A percentile compares a stretch with the other conserved stretches of the same genome.
These are phyloP conservation scores for Eilema depressum DNA, from an alignment of 2,888 invertebrate genomes.

Conservation along the genomic window DNA sequence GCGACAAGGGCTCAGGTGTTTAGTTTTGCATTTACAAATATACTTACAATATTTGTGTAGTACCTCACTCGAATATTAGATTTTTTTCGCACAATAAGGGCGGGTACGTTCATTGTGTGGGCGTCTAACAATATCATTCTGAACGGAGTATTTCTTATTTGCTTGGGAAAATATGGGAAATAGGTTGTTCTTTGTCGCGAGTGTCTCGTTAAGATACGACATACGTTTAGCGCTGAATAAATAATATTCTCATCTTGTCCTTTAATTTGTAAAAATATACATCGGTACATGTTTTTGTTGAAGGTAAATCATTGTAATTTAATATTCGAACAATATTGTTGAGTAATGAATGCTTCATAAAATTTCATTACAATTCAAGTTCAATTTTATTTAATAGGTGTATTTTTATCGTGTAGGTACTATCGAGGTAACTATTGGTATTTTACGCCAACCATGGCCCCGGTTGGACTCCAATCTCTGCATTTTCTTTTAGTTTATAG, in stretches of 20 bases:
- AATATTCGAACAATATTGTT: not conserved
- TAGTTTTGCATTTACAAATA: slow-evolving; percentile 47
- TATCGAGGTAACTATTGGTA: too few species aligned
- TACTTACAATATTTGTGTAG: slow-evolving; percentile 22
- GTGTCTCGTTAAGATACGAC: slow-evolving; percentile 19
- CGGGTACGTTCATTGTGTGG: slow-evolving; percentile 20
- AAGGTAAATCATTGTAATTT: not conserved
- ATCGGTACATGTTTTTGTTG: not conserved
- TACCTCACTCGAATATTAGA: slow-evolving; percentile 21
- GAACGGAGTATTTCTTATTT: slow-evolving; percentile 22
- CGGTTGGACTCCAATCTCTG: too few species aligned
- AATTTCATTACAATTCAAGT: too few species aligned
- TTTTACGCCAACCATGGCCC: too few species aligned
- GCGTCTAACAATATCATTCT: slow-evolving; percentile 24
- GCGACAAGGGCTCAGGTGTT: slow-evolving; percentile 52
- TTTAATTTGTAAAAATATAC: not conserved
- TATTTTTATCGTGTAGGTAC: too few species aligned
- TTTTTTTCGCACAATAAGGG: slow-evolving; percentile 25
- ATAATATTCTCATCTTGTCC: not conserved
- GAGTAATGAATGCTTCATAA: not conserved
- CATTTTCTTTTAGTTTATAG: too few species aligned
- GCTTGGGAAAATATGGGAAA: slow-evolving; percentile 16
- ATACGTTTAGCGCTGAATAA: slow-evolving; percentile 9
- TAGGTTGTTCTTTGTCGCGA: slow-evolving; percentile 10
- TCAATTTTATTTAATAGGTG: too few species aligned